Conservation (phyloP, 2,797 vertebrate species). For the Rhyacichthys aspro region DNA sequence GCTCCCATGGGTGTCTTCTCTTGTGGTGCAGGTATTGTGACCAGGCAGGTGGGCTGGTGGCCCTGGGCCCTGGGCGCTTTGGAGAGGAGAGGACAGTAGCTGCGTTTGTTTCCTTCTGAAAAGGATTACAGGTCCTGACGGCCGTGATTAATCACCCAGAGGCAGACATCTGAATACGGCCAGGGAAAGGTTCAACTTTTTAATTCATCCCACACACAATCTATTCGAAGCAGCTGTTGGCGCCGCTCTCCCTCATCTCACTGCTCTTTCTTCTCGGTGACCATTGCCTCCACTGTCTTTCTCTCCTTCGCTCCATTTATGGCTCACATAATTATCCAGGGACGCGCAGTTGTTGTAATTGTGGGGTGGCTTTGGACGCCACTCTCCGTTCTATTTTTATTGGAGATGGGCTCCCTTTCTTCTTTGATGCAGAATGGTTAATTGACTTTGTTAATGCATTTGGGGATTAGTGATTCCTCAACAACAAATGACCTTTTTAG, state of each 20-base stretch:
- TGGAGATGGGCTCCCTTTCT: conserved; percentile 73
- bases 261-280: conserved; percentile 77
- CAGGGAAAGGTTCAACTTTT: conserved; percentile 87
- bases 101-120: conserved; percentile 93
- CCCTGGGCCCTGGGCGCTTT: conserved; percentile 72
- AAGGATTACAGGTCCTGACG: conserved; percentile 95
- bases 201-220: conserved; percentile 86
- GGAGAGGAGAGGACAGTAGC: conserved; percentile 84
- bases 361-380: conserved; percentile 67
- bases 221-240: conserved; percentile 87
- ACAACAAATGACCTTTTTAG: conserved; percentile 81
- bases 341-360: conserved; percentile 73
- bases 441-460: conserved; percentile 82
- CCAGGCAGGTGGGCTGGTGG: conserved; percentile 73
- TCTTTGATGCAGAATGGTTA: conserved; percentile 72
- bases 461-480: conserved; percentile 80
- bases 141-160: conserved; percentile 94
- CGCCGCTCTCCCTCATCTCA: conserved; percentile 73
- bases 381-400: conserved; percentile 68
- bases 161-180: conserved; percentile 92
- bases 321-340: conserved; percentile 72
- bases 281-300: conserved; percentile 76
- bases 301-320: conserved; percentile 66
- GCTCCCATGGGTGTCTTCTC: conserved; percentile 58
- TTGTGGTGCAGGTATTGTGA: conserved; percentile 78